phyloP scores from a whole-genome alignment of 2,888 invertebrate species.

The Amphipoea lucens region DNA sequence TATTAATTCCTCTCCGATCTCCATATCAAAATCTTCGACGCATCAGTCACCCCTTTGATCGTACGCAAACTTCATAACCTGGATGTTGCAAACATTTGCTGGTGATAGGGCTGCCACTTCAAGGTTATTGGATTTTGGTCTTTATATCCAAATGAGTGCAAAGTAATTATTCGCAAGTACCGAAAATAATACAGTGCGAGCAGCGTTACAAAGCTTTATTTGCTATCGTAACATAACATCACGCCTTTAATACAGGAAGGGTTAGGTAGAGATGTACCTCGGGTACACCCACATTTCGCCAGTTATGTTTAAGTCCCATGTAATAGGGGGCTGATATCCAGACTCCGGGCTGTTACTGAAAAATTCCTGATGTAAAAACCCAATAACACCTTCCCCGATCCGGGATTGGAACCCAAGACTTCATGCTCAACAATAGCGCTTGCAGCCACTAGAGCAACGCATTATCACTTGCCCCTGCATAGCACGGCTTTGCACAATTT shows the following conservation, averaged over 20 bases:
- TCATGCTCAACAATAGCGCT: not conserved
- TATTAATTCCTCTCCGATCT: conserved; percentile 56
- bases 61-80: conserved; percentile 59
- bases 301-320: not conserved
- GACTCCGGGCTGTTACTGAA: not conserved
- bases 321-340: not conserved
- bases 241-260: not conserved
- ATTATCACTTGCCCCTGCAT: not conserved
- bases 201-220: not conserved
- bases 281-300: not conserved
- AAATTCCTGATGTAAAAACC: not conserved
- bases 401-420: not conserved
- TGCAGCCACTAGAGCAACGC: not conserved
- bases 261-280: not conserved
- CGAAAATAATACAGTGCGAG: not conserved
- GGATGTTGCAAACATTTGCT: conserved; percentile 51
- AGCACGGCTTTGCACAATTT: not conserved
- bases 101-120: conserved; percentile 32
- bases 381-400: not conserved
- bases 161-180: not conserved
- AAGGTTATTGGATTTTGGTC: not conserved
- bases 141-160: not conserved
- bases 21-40: conserved; percentile 55
- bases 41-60: conserved; percentile 63
- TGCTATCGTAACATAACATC: not conserved